Base-by-base conservation (phyloP, 1,140 invertebrate genomes). In the Zaprionus nigranus region DNA sequence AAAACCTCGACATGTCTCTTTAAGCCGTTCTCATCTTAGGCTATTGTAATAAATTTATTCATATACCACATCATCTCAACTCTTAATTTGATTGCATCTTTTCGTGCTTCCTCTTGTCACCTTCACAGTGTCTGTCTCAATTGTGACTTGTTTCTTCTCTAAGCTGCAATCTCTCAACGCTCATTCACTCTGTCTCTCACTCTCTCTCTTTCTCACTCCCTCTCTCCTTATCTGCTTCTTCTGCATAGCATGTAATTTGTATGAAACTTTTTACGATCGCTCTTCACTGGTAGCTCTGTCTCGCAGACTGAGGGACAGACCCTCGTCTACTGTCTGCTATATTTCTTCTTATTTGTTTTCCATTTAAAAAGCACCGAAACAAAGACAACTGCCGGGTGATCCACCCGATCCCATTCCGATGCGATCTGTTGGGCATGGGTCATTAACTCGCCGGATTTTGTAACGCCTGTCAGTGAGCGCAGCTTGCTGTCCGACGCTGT, bases 381-480 rank as follows among this genome's bases (percentile, higher is more conserved):
- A 87, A 87, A 87, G 84, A 75, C 84, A 87, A 88, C 78, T 88
- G 81, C 84, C 59, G 73, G 82, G 60, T 74, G 84, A 84, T 87
- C 84, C 74, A 46, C 15, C 20, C 20, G 46, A 51, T 24, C 20
- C 11, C 46, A 51, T 22, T 22, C 11, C 40, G n/a, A n/a, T 46
- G 40, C 40, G 84, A 84, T 87, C 84, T 75, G 77, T 79, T 64
- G 62, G 69, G 59, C 75, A 81, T 80, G 85, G 84, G 85, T 88
- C 84, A 90, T 88, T 88, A 88, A 88, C 85, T 88, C 62, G 67
- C 61, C 73, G 68, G 78, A 75, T 71, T 84, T 87, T 87, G 84
- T 88, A 88, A 88, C 85, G 84, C 84, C 81, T 88, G 84, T 87
- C 84, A 88, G 88, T 88, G 84, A 78, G 78, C 28, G 40, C 40